Base-by-base conservation (phyloP, 30 jellyfish, hydroid and myxozoan species). In the Turritopsis dohrnii region DNA sequence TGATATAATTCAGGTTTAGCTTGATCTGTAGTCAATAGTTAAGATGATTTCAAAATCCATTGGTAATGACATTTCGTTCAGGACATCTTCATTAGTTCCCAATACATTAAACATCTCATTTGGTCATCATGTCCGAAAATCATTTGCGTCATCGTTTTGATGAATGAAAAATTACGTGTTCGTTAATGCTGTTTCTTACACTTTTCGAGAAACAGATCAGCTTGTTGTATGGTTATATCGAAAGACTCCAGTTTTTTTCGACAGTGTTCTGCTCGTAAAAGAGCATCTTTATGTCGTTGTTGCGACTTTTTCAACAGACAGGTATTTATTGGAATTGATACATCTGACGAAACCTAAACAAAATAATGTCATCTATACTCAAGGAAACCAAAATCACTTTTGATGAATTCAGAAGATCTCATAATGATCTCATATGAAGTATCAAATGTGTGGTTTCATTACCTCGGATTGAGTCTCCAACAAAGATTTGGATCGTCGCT, bases 241-340 rank as follows among this genome's bases (percentile, higher is more conserved):
- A 74, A 74, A 23, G 83, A 74, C 19, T 27, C 83, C 65, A 74
- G 71, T 74, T 74, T 74, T 74, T 74, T 29, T 74, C 65, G 54
- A 21, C 28, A 29, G 24, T 74, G 53, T 74, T 74, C 83, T 27
- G 54, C 41, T 0, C 83, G 83, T 23, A 24, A n/a, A 21, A 29
- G 7, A 18, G 83, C 83, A 13, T 29, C 83, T 74, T 30, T 29
- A 74, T 52, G 28, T 74, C 83, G 28, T 41, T 41, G 60, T 13
- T 41, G n/a, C n/a, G n/a, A n/a, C n/a, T n/a, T n/a, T n/a, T n/a
- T n/a, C n/a, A n/a, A n/a, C n/a, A n/a, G 60, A 41, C 60, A 41
- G 13, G 5, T 13, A 5, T 41, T 41, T 5, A 41, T 5, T 41
- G 60, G 60, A 41, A 41, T 41, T 13, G 13, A 13, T 41, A 13